Base-by-base conservation (phyloP, 2,797 vertebrate genomes). In the Leucoraja ocellata region DNA sequence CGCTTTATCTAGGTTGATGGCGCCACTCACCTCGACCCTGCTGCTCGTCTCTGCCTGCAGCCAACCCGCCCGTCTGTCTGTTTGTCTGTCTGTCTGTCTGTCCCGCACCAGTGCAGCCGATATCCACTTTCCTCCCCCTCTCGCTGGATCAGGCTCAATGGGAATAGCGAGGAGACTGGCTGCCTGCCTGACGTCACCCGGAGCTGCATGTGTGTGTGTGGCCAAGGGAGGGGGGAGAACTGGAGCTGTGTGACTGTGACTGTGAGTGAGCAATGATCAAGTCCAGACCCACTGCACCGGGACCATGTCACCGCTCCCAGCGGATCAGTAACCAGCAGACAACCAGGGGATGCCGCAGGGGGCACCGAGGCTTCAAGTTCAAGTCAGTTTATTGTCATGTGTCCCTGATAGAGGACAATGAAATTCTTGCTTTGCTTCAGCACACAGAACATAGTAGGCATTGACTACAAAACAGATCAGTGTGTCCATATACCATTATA, bases 191-290 rank as follows among this genome's bases (percentile, higher is more conserved):
- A 92, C 90, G 90, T 92, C 90, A 92, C 21, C 90, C 73, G 32
- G 3, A 76, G 23, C 90, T 54, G 32, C 90, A 92, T 92, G 90
- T 92, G 90, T 92, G 90, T 92, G 90, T 32, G 32, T 32, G 32
- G 90, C 90, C 90, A 76, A 92, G 74, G 39, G 90, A 76, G 90
- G 39, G 90, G 90, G 54, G 36, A 58, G 32, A 39, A 91, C 65
- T 46, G 36, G 36, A 74, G 68, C 5, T 18, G 65, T 68, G 32
- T 32, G 32, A 32, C 32, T 32, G 32, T 32, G 32, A 32, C 32
- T 32, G 32, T 32, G 32, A 32, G 21, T 63, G 63, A 32, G n/a
- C 4, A 54, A 54, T 54, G 46, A 54, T 54, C 46, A 7, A 88
- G 84, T 10, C 14, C 21, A 36, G 36, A 68, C 21, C 61, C 61